Evolutionary conservation across 2,888 invertebrate species (phyloP), one percentile per base, ranked within the genome.

Genomic region (Standfussiana lucernea): DNA sequence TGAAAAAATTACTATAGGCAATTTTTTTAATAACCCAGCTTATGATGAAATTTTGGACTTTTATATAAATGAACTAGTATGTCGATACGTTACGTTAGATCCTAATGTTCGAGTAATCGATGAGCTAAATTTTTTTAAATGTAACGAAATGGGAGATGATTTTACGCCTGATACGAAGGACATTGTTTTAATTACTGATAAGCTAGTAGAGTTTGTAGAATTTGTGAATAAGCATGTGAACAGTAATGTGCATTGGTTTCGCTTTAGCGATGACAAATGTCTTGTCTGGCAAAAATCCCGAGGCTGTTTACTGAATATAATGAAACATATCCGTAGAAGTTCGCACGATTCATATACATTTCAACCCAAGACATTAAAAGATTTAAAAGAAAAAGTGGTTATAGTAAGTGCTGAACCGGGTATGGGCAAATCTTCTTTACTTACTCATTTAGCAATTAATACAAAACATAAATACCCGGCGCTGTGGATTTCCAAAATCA

Each of bases 391-490:
- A 40, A 84, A 79, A 68, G 66, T 83, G 10, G 81, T 89, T 0
- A 79, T 89, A 69, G 72, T 89, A 65, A 86, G 75, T 53, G 87
- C 79, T 28, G 87, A 77, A 42, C 82, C 89, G 7, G 89, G 89
- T 10, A 89, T 89, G 87, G 89, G 89, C 1, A 89, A 89, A 82
- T 89, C 89, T 66, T 84, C 83, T 24, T 72, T 89, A 42, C 59
- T 89, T 13, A 86, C 79, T 40, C 84, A 88, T 77, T 81, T 89
- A 69, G 82, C 86, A 37, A 74, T 85, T 37, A 75, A 80, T 70
- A 87, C 88, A 0, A 89, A 88, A 84, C 37, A 13, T 42, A 59
- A 53, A n/a, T 21, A 82, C 40, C 83, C 84, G 5, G 24, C 35
- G 4, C 32, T 77, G 24, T 89, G 89, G 84, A 72, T 89, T 79